These are phyloP conservation scores for Littorina saxatilis DNA, from an alignment of 1,140 invertebrate species.

Conservation along the genomic window DNA sequence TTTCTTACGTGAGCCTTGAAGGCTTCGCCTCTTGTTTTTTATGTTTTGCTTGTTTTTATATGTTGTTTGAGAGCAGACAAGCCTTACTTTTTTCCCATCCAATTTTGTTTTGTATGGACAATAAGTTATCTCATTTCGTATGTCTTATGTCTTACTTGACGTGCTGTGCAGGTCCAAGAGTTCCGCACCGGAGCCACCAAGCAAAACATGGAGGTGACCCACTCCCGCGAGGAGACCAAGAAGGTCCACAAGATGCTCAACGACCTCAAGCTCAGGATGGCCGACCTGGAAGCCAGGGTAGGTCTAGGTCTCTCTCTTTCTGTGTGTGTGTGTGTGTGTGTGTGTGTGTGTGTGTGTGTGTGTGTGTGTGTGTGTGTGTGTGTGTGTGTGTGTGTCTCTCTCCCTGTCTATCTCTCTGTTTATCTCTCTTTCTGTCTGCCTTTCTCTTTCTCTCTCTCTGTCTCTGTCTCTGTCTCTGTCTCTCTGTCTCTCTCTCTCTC, in stretches of 20 bases:
- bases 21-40: too few relatives aligned
- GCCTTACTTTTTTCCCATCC: too few relatives aligned
- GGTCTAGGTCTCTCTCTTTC: too few relatives aligned
- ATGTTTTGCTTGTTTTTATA: too few relatives aligned
- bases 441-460: neutral
- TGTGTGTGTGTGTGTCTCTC: too few relatives aligned
- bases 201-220: conserved; percentile 77
- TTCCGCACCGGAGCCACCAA: conserved; percentile 77
- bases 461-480: neutral
- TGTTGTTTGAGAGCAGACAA: too few relatives aligned
- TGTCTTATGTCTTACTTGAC: too few relatives aligned
- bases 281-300: conserved; percentile 77
- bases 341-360: neutral
- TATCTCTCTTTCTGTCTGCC: too few relatives aligned
- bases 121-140: too few relatives aligned
- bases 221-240: conserved; percentile 77
- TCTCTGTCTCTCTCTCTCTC: neutral
- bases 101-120: too few relatives aligned
- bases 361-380: neutral
- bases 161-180: conserved; percentile 75
- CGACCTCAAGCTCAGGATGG: conserved; percentile 75
- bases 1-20: too few relatives aligned
- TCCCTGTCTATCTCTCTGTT: too few relatives aligned
- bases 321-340: neutral
- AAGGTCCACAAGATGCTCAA: conserved; percentile 74